Evolutionary conservation across 92 coral and sea anemone species (phyloP), one percentile per base, ranked within the genome.

Genomic region (Zoanthus sociatus): DNA sequence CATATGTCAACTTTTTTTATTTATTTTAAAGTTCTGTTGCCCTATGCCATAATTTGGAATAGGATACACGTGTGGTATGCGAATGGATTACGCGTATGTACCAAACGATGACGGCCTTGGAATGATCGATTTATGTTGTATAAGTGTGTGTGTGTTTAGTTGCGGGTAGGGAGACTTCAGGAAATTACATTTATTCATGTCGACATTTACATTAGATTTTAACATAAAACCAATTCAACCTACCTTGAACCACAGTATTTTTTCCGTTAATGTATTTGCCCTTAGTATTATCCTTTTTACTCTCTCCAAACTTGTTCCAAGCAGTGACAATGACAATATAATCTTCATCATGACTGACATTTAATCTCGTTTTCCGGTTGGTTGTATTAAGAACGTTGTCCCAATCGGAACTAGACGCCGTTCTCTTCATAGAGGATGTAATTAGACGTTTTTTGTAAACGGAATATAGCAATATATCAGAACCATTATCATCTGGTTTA

Each of bases 261-360:
- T n/a, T 77, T 17, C 30, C 47, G 53, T 9, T 26, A 54, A 77
- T 42, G 4, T 21, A 2, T 5, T 54, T 77, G 46, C 21, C 14
- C 33, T 31, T 77, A 54, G 12, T 54, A 16, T 11, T 9, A 5
- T 77, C 69, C 47, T 4, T 54, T 11, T 48, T 30, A 26, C 82
- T 77, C 67, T 77, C 82, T 12, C 82, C 82, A 53, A 77, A 77
- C 16, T 31, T 33, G 31, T 77, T 77, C 82, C 82, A 77, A 0
- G 82, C 68, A 7, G 82, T 77, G 21, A 77, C 82, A 5, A 48
- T 7, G 5, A 54, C 33, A 0, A 77, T 14, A 47, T 21, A 54
- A 20, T n/a, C 66, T 20, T 11, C 33, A 3, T 42, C 48, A 17
- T 8, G 64, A 4, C 69, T 13, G 37, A 54, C 1, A 54, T 9